Evolutionary conservation across 1,140 invertebrate species (phyloP).

Genomic region (Pseudomyrmex concolor): DNA sequence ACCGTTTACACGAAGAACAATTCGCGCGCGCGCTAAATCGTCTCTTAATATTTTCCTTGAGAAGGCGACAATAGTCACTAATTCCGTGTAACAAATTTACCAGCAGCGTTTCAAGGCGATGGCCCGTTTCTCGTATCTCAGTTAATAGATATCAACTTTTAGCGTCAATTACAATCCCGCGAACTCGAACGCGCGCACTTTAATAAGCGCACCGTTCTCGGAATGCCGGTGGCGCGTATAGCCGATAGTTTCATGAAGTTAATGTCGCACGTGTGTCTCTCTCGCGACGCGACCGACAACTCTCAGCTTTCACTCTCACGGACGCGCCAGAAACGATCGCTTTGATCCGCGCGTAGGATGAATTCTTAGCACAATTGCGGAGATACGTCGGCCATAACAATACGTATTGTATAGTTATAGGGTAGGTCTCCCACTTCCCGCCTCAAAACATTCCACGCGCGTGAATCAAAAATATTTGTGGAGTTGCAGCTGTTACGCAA

Average conservation of each 20-base stretch:
- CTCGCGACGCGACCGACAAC: neutral
- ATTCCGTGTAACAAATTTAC: constrained; percentile 32
- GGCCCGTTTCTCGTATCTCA: constrained; percentile 49
- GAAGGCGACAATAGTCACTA: constrained; percentile 50
- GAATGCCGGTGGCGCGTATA: constrained; percentile 22
- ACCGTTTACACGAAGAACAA: too few relatives aligned
- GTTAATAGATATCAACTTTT: constrained; percentile 68
- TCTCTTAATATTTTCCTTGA: neutral
- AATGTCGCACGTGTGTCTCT: neutral
- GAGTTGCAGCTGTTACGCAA: neutral
- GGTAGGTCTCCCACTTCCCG: neutral
- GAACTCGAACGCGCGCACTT: constrained; percentile 11
- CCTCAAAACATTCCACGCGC: neutral
- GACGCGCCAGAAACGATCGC: constrained; percentile 1
- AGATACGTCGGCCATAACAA: neutral
- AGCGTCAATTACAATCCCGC: constrained; percentile 69
- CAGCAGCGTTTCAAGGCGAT: constrained; percentile 31
- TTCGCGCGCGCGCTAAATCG: neutral
- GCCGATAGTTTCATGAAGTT: constrained; percentile 49
- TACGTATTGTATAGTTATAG: neutral
- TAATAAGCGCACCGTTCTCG: constrained; percentile 50
- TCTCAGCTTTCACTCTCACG: constrained; percentile 12
- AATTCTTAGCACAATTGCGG: constrained; percentile 16
- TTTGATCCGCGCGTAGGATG: constrained; percentile 33
- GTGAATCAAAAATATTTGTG: neutral